Evolutionary conservation across 2,888 invertebrate species (phyloP).

Genomic region (Pristionchus japonicus): DNA sequence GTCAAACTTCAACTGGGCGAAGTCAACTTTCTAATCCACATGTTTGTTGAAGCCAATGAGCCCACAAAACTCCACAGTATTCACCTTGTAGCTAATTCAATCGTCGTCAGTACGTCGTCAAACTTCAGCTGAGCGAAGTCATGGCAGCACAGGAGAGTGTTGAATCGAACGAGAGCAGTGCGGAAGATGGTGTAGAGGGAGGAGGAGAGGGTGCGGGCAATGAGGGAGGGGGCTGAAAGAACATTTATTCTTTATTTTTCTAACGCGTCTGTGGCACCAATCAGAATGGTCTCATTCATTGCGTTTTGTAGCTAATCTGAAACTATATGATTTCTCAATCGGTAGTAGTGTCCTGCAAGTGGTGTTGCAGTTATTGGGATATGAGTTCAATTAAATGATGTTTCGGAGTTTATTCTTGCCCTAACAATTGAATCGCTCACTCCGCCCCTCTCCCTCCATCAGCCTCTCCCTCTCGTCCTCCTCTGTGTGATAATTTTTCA

Average conservation of each 20-base stretch:
- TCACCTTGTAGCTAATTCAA: constrained; percentile 67
- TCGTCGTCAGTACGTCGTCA: constrained; percentile 67
- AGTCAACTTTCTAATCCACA: constrained; percentile 55
- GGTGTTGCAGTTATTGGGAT: neutral
- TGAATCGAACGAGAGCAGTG: constrained; percentile 52
- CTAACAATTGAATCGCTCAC: too few relatives aligned
- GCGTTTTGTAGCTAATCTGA: neutral
- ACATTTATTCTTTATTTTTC: neutral
- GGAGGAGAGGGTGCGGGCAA: constrained; percentile 41
- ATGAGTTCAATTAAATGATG: neutral
- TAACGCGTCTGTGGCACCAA: too few relatives aligned
- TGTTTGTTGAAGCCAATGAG: constrained; percentile 46
- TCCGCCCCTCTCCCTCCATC: neutral
- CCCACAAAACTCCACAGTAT: too few relatives aligned
- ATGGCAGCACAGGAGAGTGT: constrained; percentile 48
- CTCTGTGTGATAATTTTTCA: too few relatives aligned
- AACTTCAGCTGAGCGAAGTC: constrained; percentile 68
- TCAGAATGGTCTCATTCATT: too few relatives aligned
- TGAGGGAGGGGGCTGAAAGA: neutral
- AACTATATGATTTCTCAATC: neutral
- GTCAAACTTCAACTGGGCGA: constrained; percentile 68
- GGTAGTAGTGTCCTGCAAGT: neutral
- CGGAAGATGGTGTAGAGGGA: constrained; percentile 53
- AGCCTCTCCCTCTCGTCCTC: neutral
- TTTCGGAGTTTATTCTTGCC: neutral